Evolutionary conservation across 2,797 vertebrate genomes (phyloP).

Genomic region (Channa striata): DNA sequence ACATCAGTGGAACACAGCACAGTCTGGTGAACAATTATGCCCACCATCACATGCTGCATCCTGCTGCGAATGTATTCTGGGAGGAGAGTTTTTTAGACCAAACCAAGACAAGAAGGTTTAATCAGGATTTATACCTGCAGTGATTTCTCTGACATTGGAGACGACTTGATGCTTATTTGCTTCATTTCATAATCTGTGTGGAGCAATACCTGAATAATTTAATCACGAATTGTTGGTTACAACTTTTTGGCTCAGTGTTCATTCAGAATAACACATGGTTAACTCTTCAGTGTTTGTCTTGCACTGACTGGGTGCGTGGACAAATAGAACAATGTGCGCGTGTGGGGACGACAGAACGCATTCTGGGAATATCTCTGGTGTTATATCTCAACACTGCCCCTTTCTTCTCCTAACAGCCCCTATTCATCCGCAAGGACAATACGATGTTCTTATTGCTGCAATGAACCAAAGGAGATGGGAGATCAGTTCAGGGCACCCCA

Average conservation of each 20-base stretch:
- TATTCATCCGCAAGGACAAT: constrained; percentile 85
- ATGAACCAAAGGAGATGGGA: constrained; percentile 63
- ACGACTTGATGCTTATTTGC: constrained; percentile 44
- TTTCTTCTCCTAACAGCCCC: constrained; percentile 85
- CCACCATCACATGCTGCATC: constrained; percentile 70
- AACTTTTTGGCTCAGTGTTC: background rate
- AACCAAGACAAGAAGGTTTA: constrained; percentile 31
- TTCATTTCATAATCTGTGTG: constrained; percentile 41
- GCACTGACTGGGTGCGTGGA: constrained; percentile 40
- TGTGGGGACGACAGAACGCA: constrained; percentile 80
- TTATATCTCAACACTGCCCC: constrained; percentile 83
- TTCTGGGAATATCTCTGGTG: constrained; percentile 85
- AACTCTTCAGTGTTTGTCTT: constrained; percentile 18
- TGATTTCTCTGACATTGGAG: constrained; percentile 5
- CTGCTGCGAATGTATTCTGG: constrained; percentile 47
- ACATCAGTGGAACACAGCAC: constrained; percentile 56
- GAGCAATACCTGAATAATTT: constrained; percentile 28
- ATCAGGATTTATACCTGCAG: constrained; percentile 9
- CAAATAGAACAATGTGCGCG: constrained; percentile 75
- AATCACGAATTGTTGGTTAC: constrained; percentile 1
- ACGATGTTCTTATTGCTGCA: constrained; percentile 73
- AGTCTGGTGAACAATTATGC: constrained; percentile 78
- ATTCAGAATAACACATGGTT: background rate
- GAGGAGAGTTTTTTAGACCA: constrained; percentile 30
- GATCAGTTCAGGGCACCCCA: constrained; percentile 41